Evolutionary conservation across 1,140 invertebrate species (phyloP), one percentile per base, ranked within the genome.

Genomic region (Zaprionus kolodkinae): DNA sequence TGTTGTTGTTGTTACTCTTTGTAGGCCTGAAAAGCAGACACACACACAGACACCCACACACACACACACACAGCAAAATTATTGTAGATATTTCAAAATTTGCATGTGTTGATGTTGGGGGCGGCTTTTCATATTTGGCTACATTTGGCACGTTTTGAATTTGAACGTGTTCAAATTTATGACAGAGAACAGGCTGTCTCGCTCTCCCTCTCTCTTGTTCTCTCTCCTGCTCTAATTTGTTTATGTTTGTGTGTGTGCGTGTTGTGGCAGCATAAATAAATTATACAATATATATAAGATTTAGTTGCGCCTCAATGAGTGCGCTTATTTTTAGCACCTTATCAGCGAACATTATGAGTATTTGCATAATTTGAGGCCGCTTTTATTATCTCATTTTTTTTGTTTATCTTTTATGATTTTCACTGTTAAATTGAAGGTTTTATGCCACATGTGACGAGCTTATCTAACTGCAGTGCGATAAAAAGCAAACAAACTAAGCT

Each of bases 271-370:
- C 17, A 43, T 11, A 63, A 71, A 40, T 61, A 57, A 59, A 59
- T 40, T 55, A 71, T 56, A 59, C 30, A 74, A 56, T 69, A 55
- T 36, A 55, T 36, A 55, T 36, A 48, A 55, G 59, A 55, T 48
- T 74, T 72, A 50, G 61, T 72, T 56, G 45, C 63, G 43, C 33
- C n/a, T 43, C 45, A 40, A 38, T 65, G 50, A 10, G 25, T 64
- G 55, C 40, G 36, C 2, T n/a, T 73, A 68, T 69, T 70, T 56
- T 79, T 84, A 72, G 75, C 78, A 87, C 76, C 79, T 87, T 88
- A 83, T 87, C 79, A 78, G 70, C 27, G 27, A 71, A 52, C 57
- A 73, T 72, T 74, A 54, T 10, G 15, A 61, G 35, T 40, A 86
- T 86, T 86, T 86, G 71, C 82, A 72, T 80, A 73, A 68, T 78